These are phyloP conservation scores for Penelope pileata DNA, from an alignment of 2,113 vertebrate species.

Conservation along the genomic window DNA sequence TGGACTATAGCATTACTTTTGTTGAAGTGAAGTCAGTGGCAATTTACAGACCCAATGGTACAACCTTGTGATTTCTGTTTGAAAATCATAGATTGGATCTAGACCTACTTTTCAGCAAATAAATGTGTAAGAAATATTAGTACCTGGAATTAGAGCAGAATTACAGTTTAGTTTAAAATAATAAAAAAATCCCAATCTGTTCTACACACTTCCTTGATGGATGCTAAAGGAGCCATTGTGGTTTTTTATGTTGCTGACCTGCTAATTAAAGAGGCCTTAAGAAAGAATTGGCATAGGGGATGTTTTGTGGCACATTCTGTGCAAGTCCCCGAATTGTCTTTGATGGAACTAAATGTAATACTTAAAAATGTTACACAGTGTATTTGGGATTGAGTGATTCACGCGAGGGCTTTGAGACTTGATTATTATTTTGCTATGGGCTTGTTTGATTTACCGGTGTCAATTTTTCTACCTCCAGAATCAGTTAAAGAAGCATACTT, in stretches of 20 bases:
- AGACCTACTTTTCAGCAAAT: neutral
- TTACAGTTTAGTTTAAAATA: neutral
- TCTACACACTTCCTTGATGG: neutral
- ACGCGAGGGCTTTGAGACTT: neutral
- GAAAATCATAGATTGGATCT: neutral
- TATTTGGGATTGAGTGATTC: neutral
- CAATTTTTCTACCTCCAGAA: neutral
- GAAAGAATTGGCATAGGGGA: neutral
- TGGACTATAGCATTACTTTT: neutral
- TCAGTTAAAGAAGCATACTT: neutral
- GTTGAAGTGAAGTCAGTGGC: neutral
- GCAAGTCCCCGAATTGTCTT: neutral
- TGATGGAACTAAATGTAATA: neutral
- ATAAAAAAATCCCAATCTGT: neutral
- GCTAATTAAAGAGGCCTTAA: slow-evolving; percentile 17
- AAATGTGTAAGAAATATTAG: neutral
- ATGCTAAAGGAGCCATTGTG: neutral
- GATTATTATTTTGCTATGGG: neutral
- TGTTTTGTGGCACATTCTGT: neutral
- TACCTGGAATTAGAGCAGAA: neutral
- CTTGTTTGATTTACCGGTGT: neutral
- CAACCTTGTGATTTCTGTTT: neutral
- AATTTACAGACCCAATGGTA: neutral
- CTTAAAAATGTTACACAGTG: neutral
- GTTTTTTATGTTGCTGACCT: slow-evolving; percentile 6